These are phyloP conservation scores for Sinocyclocheilus grahami DNA, from an alignment of 2,113 vertebrate species.

Conservation along the genomic window DNA sequence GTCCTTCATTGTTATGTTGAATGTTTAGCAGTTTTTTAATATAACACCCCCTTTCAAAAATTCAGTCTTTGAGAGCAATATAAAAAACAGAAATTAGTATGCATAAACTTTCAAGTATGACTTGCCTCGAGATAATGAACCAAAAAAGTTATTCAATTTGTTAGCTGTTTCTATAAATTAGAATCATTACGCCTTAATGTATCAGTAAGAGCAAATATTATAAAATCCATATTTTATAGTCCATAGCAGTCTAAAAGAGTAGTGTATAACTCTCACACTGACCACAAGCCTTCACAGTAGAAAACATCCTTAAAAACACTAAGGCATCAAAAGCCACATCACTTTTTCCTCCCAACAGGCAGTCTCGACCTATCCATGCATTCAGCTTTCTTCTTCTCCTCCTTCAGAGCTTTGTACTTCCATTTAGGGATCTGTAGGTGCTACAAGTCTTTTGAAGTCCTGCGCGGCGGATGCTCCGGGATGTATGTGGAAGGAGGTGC, in stretches of 20 bases:
- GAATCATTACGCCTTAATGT: background rate
- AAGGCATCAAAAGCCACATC: background rate
- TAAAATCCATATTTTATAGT: too few species aligned
- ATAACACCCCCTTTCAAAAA: background rate
- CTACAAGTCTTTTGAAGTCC: constrained; percentile 66
- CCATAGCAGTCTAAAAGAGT: background rate
- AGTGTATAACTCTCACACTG: background rate
- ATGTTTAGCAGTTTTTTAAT: background rate
- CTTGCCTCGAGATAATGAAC: background rate
- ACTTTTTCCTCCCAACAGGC: constrained; percentile 66
- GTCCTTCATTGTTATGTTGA: background rate
- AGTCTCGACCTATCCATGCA: constrained; percentile 73
- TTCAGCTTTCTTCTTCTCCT: constrained; percentile 81
- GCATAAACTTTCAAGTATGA: constrained; percentile 35
- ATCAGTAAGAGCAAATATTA: background rate
- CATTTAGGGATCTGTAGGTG: constrained; percentile 91
- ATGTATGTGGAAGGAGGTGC: constrained; percentile 79
- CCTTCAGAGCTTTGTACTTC: constrained; percentile 89
- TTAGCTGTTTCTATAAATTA: background rate
- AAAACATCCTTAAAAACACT: background rate
- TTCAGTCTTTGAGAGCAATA: background rate
- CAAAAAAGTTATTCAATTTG: background rate
- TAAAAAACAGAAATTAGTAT: constrained; percentile 23
- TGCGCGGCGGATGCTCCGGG: constrained; percentile 70
- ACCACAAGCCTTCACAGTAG: background rate